Evolutionary conservation across 1,140 invertebrate species (phyloP).

Genomic region (Scaptomyza montana): DNA sequence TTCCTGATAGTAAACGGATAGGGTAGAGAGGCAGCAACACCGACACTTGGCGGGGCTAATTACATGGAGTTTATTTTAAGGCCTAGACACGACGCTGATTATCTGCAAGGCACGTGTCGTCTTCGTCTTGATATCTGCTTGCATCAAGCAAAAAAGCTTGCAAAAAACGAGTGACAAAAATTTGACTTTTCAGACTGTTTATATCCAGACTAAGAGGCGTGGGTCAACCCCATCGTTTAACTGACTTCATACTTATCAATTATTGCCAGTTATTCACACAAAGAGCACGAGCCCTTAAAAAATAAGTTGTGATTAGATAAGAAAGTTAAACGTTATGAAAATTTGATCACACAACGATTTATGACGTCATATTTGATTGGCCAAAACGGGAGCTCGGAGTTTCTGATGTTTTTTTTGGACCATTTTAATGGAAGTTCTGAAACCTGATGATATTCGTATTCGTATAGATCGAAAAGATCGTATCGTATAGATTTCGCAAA

Average conservation of each 20-base stretch:
- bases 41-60: constrained; percentile 70
- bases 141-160: constrained; percentile 54
- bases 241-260: constrained; percentile 1
- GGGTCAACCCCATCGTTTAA: constrained; percentile 17
- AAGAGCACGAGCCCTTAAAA: neutral
- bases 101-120: constrained; percentile 75
- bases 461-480: too few relatives aligned
- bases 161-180: constrained; percentile 59
- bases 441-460: too few relatives aligned
- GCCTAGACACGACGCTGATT: constrained; percentile 75
- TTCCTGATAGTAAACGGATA: neutral
- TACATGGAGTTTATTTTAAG: constrained; percentile 81
- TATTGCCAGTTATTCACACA: constrained; percentile 2
- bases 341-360: neutral
- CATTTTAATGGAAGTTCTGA: too few relatives aligned
- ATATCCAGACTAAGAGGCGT: constrained; percentile 54
- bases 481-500: too few relatives aligned
- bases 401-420: neutral
- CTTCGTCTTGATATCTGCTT: constrained; percentile 36
- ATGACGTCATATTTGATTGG: neutral
- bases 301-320: constrained; percentile 17
- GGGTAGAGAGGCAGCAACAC: constrained; percentile 17
- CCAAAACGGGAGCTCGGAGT: neutral
- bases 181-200: constrained; percentile 51
- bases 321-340: neutral